Base-by-base conservation (phyloP, 2,888 invertebrate species). In the Tetragnatha montana region DNA sequence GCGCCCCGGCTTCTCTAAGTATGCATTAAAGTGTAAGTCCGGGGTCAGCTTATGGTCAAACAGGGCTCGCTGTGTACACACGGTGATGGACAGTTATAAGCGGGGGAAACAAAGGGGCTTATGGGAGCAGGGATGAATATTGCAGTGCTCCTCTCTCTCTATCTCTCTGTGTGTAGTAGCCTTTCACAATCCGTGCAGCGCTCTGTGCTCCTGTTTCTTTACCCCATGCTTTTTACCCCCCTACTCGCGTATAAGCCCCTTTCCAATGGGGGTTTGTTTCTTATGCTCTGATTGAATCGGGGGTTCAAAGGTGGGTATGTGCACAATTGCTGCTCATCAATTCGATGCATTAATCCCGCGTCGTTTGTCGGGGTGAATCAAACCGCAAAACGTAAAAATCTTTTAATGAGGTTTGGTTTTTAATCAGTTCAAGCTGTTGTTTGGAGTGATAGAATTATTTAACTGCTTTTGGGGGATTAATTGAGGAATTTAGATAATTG, bases 11-110 rank as follows among this genome's bases (percentile, higher is more conserved):
- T 68, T 79, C 89, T 85, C 89, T 89, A 89, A 89, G 89, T 89
- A 85, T 85, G 89, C 89, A 89, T 89, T 89, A 89, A 89, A 89
- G 89, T 89, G 89, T 89, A 85, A 89, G 89, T 89, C 89, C 76
- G 84, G 19, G 81, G 81, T 74, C 73, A 74, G 84, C 80, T 75
- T 74, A 75, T 68, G 83, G 79, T 80, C 74, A 84, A 74, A 84
- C 74, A 80, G 83, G 73, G 79, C 70, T 47, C 68, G 50, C 71
- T 74, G 79, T 83, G 81, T 75, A 81, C 84, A 84, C 75, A 76
- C 60, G 7, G 69, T 89, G 89, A 89, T 81, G 85, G 89, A 89
- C 89, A 89, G 83, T 88, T 88, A 88, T 88, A 84, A 84, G 84
- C 84, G 22, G 76, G 81, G 85, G 80, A 84, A 84, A 89, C 89